Percentiles rank a stretch among this genome's conserved stretches.
Evolutionary conservation across 2,113 vertebrate species (phyloP).

Genomic region (Dicrurus megarhynchus): DNA sequence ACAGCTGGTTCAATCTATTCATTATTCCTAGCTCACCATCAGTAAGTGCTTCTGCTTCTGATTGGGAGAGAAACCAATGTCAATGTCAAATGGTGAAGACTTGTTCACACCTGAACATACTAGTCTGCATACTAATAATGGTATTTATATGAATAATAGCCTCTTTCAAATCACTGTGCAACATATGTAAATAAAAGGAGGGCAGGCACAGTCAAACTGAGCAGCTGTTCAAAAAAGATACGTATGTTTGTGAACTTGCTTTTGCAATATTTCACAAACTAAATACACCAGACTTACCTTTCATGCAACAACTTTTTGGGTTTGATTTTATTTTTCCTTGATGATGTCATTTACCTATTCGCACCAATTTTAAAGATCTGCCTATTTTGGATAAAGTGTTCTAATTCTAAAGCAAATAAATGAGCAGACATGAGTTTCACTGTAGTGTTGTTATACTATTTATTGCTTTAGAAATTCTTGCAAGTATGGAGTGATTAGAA

Average conservation of each 20-base stretch:
- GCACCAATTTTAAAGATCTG: background rate
- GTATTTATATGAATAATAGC: background rate
- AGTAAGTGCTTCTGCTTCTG: background rate
- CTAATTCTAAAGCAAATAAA: background rate
- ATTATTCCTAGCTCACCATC: conserved; percentile 12
- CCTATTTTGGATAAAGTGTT: background rate
- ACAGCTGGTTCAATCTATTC: conserved; percentile 18
- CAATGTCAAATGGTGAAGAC: conserved; percentile 13
- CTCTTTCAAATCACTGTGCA: background rate
- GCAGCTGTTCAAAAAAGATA: conserved; percentile 1
- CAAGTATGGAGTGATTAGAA: background rate
- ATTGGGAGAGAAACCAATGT: background rate
- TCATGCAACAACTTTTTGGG: background rate
- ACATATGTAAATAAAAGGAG: conserved; percentile 34
- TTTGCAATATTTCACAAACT: background rate
- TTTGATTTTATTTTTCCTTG: background rate
- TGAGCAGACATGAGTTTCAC: background rate
- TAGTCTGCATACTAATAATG: conserved; percentile 37
- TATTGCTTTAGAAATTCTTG: background rate
- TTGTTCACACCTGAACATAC: conserved; percentile 36
- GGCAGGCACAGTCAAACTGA: conserved; percentile 6
- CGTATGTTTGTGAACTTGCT: background rate
- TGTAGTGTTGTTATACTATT: background rate
- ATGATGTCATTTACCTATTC: background rate
- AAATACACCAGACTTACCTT: background rate